A percentile compares a stretch with the other conserved stretches of the same genome.
phyloP scores from a whole-genome alignment of 2,797 vertebrate genomes.

The Typhlichthys subterraneus region DNA sequence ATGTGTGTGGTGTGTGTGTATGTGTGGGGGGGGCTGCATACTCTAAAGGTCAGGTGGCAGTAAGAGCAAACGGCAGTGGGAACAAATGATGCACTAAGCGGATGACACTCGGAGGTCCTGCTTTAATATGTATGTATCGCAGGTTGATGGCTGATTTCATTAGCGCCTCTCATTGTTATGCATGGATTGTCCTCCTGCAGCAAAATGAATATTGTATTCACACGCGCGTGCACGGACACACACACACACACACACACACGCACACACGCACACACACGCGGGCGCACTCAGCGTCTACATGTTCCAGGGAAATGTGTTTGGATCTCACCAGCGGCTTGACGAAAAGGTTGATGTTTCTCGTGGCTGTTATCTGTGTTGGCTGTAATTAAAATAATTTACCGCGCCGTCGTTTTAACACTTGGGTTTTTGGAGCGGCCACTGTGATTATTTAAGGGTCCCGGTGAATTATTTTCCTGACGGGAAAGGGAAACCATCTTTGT shows the following conservation, averaged over 20 bases:
- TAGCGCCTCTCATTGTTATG: conserved; percentile 99
- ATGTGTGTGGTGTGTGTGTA: background rate
- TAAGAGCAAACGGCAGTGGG: conserved; percentile 78
- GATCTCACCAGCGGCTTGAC: conserved; percentile 67
- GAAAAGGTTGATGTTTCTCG: conserved; percentile 71
- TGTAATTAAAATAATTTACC: conserved; percentile 76
- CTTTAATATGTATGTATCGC: conserved; percentile 98
- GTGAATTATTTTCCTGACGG: conserved; percentile 47
- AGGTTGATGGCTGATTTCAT: conserved; percentile 99
- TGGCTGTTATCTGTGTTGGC: conserved; percentile 66
- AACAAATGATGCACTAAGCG: conserved; percentile 92
- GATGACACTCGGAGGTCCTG: conserved; percentile 92
- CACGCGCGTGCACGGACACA: conserved; percentile 70
- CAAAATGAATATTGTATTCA: conserved; percentile 99
- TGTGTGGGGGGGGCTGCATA: conserved; percentile 34
- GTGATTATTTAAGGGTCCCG: conserved; percentile 57
- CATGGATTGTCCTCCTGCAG: conserved; percentile 99
- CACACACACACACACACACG: conserved; percentile 73
- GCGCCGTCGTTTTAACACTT: conserved; percentile 63
- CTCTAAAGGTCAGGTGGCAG: conserved; percentile 76
- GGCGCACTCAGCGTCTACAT: conserved; percentile 65
- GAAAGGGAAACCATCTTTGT: conserved; percentile 44
- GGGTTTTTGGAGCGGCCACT: conserved; percentile 45
- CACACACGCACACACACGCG: conserved; percentile 73
- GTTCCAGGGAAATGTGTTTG: conserved; percentile 73